A percentile compares a stretch with the other conserved stretches of the same genome.
These are phyloP conservation scores for Cyprinodon diabolis DNA, from an alignment of 2,797 vertebrate genomes.

Conservation along the genomic window DNA sequence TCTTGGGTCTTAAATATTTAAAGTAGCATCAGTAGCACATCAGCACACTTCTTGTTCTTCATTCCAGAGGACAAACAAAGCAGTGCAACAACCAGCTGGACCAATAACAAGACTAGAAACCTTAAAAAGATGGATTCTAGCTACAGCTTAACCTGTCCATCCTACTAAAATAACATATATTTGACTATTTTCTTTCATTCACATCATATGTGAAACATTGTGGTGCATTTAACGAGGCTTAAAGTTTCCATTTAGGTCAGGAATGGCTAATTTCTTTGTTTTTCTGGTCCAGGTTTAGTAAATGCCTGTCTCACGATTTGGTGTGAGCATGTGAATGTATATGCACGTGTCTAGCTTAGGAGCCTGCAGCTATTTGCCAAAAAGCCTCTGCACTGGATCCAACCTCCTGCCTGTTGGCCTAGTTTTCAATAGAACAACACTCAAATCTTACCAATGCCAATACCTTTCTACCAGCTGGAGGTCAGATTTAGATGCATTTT, in stretches of 20 bases:
- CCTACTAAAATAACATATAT: neutral
- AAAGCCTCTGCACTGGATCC: constrained; percentile 50
- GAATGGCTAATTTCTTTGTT: constrained; percentile 8
- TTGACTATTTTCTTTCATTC: neutral
- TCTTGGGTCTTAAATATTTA: too few species aligned
- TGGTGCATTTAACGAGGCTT: constrained; percentile 2
- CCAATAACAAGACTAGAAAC: too few species aligned
- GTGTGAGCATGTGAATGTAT: constrained; percentile 35
- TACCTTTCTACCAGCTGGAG: constrained; percentile 42
- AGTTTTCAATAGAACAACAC: constrained; percentile 55
- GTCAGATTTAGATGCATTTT: constrained; percentile 54
- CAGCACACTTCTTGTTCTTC: too few species aligned
- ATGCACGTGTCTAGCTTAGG: constrained; percentile 21
- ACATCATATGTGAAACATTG: neutral
- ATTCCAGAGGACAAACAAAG: too few species aligned
- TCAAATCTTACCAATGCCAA: constrained; percentile 32
- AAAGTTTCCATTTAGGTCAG: neutral
- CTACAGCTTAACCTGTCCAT: neutral
- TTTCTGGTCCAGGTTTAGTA: neutral
- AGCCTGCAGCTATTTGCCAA: constrained; percentile 36
- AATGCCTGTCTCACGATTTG: constrained; percentile 18
- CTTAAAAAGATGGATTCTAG: neutral
- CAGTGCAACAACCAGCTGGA: too few species aligned
- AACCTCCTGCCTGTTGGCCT: constrained; percentile 57
- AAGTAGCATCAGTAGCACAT: too few species aligned